phyloP scores from a whole-genome alignment of 2,797 vertebrate genomes.

The Sebastes diaconus region DNA sequence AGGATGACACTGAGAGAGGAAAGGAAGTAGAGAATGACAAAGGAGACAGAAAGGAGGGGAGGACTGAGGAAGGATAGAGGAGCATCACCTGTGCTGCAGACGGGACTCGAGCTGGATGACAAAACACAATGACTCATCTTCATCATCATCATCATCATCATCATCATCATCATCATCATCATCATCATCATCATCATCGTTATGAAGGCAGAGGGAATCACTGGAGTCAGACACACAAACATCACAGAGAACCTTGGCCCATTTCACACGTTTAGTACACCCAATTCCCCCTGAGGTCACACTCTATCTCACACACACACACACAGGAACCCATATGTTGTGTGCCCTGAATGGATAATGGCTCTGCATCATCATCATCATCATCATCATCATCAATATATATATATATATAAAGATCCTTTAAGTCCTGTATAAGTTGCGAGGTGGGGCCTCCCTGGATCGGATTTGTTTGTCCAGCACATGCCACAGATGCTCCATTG shows the following conservation, averaged over 20 bases:
- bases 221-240: conserved; percentile 38
- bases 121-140: conserved; percentile 27
- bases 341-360: conserved; percentile 74
- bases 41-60: neutral
- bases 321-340: conserved; percentile 68
- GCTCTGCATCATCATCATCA: conserved; percentile 30
- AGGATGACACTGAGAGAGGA: too few relatives aligned
- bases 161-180: neutral
- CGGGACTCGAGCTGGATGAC: neutral
- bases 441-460: too few relatives aligned
- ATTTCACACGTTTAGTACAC: conserved; percentile 71
- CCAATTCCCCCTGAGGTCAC: conserved; percentile 29
- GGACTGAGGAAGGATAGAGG: neutral
- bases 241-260: conserved; percentile 47
- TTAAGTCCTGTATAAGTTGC: too few relatives aligned
- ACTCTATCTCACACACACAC: neutral
- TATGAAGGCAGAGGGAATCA: conserved; percentile 8
- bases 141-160: neutral
- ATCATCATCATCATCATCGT: neutral
- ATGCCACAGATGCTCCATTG: too few relatives aligned
- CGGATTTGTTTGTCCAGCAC: too few relatives aligned
- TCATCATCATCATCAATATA: too few relatives aligned
- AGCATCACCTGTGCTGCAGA: conserved; percentile 27
- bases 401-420: too few relatives aligned
- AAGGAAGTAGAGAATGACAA: neutral